These are phyloP conservation scores for Champsocephalus gunnari DNA, from an alignment of 2,797 vertebrate species.

Conservation along the genomic window DNA sequence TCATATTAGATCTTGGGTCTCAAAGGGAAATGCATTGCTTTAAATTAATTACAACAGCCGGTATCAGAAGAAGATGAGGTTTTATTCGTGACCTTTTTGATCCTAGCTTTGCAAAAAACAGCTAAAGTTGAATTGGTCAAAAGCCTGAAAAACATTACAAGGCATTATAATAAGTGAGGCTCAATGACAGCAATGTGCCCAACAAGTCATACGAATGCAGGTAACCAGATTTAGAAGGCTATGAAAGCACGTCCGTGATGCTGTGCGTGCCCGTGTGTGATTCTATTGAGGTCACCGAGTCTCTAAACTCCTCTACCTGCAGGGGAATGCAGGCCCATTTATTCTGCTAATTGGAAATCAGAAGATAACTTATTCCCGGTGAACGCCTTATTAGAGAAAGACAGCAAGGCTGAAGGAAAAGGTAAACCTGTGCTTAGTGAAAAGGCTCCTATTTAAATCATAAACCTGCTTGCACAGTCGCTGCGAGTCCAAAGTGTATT, in stretches of 20 bases:
- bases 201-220: neutral
- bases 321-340: conserved; percentile 73
- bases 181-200: neutral
- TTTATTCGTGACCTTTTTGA: neutral
- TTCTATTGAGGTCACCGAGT: conserved; percentile 68
- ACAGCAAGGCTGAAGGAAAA: conserved; percentile 11
- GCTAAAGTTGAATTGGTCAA: neutral
- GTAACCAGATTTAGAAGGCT: conserved; percentile 44
- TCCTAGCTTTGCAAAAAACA: neutral
- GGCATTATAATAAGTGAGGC: neutral
- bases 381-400: conserved; percentile 18
- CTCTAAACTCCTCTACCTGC: conserved; percentile 58
- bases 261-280: conserved; percentile 15
- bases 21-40: neutral
- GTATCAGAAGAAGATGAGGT: neutral
- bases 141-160: neutral
- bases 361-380: conserved; percentile 52
- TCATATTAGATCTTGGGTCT: conserved; percentile 4
- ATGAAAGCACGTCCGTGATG: conserved; percentile 32
- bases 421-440: neutral
- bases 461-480: too few species aligned
- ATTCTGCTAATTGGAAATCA: conserved; percentile 74
- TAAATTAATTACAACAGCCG: neutral
- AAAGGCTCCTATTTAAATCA: too few species aligned
- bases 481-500: too few species aligned